These are phyloP conservation scores for Drosophila prolongata DNA, from an alignment of 2,888 invertebrate species.

Conservation along the genomic window DNA sequence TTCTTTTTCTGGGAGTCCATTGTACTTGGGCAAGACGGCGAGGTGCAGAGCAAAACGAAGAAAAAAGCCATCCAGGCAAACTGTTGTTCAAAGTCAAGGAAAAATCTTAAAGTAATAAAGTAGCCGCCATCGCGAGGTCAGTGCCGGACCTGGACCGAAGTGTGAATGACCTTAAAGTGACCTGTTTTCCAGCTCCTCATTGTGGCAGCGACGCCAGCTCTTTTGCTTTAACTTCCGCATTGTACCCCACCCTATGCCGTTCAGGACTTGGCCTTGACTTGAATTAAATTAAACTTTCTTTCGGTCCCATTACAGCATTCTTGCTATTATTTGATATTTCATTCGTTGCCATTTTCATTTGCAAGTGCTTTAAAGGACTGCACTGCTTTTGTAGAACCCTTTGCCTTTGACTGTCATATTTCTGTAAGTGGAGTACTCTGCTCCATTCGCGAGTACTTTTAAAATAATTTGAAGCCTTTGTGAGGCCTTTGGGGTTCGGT, in stretches of 20 bases:
- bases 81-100: conserved; percentile 81
- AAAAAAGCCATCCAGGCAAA: conserved; percentile 64
- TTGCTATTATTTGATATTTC: conserved; percentile 6
- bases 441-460: conserved; percentile 46
- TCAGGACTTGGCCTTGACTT: conserved; percentile 63
- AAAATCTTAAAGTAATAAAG: conserved; percentile 81
- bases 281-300: conserved; percentile 46
- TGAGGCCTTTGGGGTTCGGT: conserved; percentile 14
- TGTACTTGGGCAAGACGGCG: conserved; percentile 47
- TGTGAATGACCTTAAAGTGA: conserved; percentile 79
- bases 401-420: conserved; percentile 51
- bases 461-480: conserved; percentile 73
- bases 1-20: conserved; percentile 65
- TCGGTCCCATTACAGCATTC: conserved; percentile 44
- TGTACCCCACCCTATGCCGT: conserved; percentile 9
- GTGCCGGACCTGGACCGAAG: conserved; percentile 51
- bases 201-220: conserved; percentile 19
- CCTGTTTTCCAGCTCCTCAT: conserved; percentile 56
- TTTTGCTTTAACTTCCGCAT: conserved; percentile 19
- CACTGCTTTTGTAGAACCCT: conserved; percentile 32
- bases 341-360: conserved; percentile 12
- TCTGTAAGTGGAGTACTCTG: conserved; percentile 17
- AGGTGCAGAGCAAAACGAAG: conserved; percentile 45
- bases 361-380: conserved; percentile 12
- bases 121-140: conserved; percentile 74